Evolutionary conservation across 2,888 invertebrate genomes (phyloP).

Genomic region (Cerceris ruficornis): DNA sequence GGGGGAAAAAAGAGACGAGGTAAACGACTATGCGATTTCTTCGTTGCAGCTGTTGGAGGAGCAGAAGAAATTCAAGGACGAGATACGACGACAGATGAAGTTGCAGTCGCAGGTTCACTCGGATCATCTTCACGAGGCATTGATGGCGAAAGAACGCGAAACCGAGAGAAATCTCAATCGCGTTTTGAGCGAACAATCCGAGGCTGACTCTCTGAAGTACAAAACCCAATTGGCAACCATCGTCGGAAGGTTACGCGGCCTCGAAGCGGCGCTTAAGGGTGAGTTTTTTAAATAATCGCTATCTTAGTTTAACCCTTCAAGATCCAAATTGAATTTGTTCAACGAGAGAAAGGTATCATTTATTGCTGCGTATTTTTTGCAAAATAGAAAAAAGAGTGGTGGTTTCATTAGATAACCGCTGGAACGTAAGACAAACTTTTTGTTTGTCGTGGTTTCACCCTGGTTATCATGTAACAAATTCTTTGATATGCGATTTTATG

Average conservation of each 20-base stretch:
- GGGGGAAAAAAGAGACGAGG: not conserved
- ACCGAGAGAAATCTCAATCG: slow-evolving; percentile 82
- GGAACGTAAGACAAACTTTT: too few species aligned
- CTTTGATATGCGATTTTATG: too few species aligned
- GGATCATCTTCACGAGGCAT: slow-evolving; percentile 89
- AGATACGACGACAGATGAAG: slow-evolving; percentile 90
- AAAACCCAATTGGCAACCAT: slow-evolving; percentile 88
- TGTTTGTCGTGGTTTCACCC: too few species aligned
- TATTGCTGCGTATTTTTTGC: too few species aligned
- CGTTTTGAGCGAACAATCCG: slow-evolving; percentile 86
- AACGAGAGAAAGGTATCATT: too few species aligned
- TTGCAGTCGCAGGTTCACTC: slow-evolving; percentile 93
- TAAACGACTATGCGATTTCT: not conserved
- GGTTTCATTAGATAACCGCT: too few species aligned
- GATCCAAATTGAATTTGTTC: too few species aligned
- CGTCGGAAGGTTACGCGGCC: slow-evolving; percentile 89
- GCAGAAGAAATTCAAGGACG: slow-evolving; percentile 85
- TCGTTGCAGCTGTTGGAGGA: slow-evolving; percentile 85
- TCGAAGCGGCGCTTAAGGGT: slow-evolving; percentile 90
- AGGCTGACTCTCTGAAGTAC: slow-evolving; percentile 86
- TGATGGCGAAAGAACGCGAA: slow-evolving; percentile 85
- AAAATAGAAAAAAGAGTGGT: too few species aligned
- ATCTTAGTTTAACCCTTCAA: not conserved
- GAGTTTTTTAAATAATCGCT: slow-evolving; percentile 65
- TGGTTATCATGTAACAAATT: too few species aligned